Conservation (phyloP, 2,888 invertebrate genomes). For the Acrocyrtus sp. region DNA sequence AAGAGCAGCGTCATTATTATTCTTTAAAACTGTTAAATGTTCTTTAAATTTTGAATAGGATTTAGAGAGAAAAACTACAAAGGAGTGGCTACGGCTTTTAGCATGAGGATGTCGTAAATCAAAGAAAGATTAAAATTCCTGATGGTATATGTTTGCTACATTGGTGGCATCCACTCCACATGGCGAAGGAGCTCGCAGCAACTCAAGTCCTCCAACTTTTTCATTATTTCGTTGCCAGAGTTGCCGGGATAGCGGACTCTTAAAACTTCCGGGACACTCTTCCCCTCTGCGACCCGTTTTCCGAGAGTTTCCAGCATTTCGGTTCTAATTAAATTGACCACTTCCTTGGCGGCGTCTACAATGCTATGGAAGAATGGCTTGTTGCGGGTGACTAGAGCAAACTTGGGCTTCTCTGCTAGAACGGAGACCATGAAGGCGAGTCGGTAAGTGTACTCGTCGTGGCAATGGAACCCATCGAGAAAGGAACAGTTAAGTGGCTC, state of each 20-base stretch:
- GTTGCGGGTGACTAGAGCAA: not conserved
- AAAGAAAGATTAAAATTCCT: conserved; percentile 2
- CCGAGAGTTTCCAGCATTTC: conserved; percentile 1
- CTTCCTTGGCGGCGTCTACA: conserved; percentile 6
- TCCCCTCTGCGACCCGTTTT: not conserved
- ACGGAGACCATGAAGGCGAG: conserved; percentile 1
- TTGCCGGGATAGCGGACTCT: not conserved
- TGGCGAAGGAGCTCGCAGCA: conserved; percentile 11
- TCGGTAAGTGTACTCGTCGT: not conserved
- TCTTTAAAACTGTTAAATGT: not conserved
- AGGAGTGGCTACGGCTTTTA: not conserved
- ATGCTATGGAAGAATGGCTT: not conserved
- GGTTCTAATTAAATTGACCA: conserved; percentile 3
- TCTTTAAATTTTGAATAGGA: not conserved
- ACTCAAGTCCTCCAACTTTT: not conserved
- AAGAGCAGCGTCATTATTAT: not conserved
- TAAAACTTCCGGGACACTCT: conserved; percentile 9
- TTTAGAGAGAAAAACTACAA: not conserved
- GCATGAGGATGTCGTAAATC: not conserved
- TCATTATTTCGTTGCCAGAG: not conserved
- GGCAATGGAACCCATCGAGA: conserved; percentile 15
- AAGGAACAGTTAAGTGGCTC: not conserved
- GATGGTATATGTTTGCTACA: not conserved
- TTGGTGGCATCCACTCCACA: conserved; percentile 13
- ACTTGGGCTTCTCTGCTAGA: conserved; percentile 8